Conservation (phyloP, 2,888 invertebrate genomes). For the Drosophila multiciliata region DNA sequence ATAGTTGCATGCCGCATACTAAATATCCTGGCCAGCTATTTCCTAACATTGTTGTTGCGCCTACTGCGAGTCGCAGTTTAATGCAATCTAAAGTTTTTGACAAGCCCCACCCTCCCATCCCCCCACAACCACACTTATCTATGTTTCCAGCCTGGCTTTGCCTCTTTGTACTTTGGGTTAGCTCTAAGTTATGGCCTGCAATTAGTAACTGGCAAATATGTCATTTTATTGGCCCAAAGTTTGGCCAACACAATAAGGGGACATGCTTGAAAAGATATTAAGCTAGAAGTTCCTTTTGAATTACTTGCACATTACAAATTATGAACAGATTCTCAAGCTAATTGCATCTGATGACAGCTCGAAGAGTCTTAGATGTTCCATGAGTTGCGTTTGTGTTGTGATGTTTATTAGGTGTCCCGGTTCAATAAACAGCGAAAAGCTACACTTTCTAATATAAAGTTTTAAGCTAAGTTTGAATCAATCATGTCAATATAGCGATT, state of each 20-base stretch:
- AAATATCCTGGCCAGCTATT: constrained; percentile 43
- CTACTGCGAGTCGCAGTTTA: constrained; percentile 50
- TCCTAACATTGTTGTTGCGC: constrained; percentile 41
- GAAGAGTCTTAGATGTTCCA: neutral
- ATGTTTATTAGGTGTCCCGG: neutral
- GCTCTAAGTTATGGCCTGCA: constrained; percentile 72
- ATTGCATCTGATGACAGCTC: neutral
- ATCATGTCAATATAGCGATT: neutral
- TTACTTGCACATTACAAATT: constrained; percentile 33
- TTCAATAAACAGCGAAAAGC: neutral
- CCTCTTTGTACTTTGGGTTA: constrained; percentile 16
- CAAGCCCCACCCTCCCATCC: constrained; percentile 26
- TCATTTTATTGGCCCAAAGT: constrained; percentile 60
- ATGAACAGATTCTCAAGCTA: neutral
- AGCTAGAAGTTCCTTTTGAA: constrained; percentile 37
- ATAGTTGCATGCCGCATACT: constrained; percentile 70
- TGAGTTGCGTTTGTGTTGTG: neutral
- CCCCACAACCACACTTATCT: constrained; percentile 28
- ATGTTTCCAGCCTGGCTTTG: constrained; percentile 28
- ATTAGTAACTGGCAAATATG: constrained; percentile 74
- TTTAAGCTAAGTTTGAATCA: neutral
- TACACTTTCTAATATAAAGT: neutral
- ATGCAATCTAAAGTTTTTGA: constrained; percentile 74
- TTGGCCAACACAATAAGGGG: constrained; percentile 44
- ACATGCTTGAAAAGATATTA: constrained; percentile 40